A percentile compares a stretch with the other conserved stretches of the same genome.
These are phyloP conservation scores for Sarotherodon lohbergeri DNA, from an alignment of 2,113 vertebrate species.

Conservation along the genomic window DNA sequence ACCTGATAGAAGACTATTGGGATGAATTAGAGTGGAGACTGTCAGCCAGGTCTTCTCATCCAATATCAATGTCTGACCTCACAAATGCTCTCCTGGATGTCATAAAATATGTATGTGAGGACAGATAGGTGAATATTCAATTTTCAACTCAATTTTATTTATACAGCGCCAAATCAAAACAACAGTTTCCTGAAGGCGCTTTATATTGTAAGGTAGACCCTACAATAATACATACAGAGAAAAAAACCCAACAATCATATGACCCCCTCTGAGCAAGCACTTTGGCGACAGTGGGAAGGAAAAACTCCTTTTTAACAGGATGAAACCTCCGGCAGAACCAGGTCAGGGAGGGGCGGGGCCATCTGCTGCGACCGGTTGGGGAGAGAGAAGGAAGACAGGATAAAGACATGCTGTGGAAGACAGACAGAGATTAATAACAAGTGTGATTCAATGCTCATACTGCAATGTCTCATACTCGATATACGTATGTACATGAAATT, in stretches of 20 bases:
- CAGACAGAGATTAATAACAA: fast-evolving
- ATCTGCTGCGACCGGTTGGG: fast-evolving
- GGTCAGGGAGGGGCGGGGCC: fast-evolving
- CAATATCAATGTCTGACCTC: not conserved
- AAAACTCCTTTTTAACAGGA: not conserved
- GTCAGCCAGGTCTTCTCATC: no score
- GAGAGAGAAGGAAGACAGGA: not conserved
- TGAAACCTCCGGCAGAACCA: not conserved
- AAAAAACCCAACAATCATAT: fast-evolving
- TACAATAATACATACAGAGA: fast-evolving
- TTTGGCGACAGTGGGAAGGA: not conserved
- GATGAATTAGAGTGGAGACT: no score
- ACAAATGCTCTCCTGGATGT: not conserved
- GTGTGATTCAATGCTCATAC: not conserved
- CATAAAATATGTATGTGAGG: not conserved
- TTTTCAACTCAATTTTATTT: not conserved
- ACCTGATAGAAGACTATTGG: no score
- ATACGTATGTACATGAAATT: not conserved
- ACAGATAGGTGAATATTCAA: fast-evolving
- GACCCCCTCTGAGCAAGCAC: fast-evolving
- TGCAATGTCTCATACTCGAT: not conserved
- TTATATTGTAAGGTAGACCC: not conserved
- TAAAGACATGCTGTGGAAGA: not conserved
- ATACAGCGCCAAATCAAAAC: fast-evolving
- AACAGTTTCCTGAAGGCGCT: fast-evolving